phyloP scores from a whole-genome alignment of 2,113 vertebrate species.

The Chamaetylas fuelleborni region DNA sequence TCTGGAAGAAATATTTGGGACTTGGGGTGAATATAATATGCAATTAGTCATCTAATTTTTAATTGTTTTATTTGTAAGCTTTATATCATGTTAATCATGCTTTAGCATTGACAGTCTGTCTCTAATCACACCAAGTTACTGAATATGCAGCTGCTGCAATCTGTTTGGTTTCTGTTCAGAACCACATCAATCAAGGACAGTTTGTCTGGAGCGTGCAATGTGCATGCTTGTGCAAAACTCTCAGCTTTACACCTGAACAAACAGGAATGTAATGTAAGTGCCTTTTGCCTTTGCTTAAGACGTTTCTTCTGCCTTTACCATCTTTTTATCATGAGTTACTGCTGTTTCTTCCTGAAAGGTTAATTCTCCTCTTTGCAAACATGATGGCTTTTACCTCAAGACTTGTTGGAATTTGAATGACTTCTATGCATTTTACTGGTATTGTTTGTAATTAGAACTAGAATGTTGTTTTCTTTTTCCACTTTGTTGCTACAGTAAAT shows the following conservation, averaged over 20 bases:
- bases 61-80: background rate
- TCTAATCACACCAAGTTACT: background rate
- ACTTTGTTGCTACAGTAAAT: background rate
- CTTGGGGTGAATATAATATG: background rate
- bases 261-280: background rate
- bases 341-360: background rate
- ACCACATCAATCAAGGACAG: background rate
- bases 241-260: background rate
- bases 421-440: background rate
- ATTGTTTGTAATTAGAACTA: background rate
- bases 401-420: background rate
- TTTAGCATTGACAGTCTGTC: background rate
- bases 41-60: background rate
- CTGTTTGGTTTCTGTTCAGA: background rate
- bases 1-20: background rate
- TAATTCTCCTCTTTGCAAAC: background rate
- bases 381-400: fast-evolving
- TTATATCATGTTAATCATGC: background rate
- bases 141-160: background rate
- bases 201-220: background rate
- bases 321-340: background rate
- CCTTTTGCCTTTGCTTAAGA: background rate
- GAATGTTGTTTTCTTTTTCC: background rate
- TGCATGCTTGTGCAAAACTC: background rate
- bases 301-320: background rate